A percentile compares a stretch with the other conserved stretches of the same genome.
These are phyloP conservation scores for Phalacrocorax carbo DNA, from an alignment of 2,113 vertebrate species.

Conservation along the genomic window DNA sequence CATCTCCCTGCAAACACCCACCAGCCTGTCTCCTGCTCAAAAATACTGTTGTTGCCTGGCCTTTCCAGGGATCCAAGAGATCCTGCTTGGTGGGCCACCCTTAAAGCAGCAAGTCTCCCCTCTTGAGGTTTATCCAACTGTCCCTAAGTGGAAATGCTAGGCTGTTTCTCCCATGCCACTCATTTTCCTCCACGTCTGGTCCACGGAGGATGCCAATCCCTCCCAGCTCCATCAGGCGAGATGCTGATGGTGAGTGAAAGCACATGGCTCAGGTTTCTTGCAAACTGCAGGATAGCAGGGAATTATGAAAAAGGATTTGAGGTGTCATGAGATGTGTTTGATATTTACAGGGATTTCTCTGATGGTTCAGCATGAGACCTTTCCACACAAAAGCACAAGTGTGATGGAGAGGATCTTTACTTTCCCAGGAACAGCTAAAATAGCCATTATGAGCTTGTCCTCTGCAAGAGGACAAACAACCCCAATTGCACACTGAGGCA, in stretches of 20 bases:
- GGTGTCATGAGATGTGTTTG: neutral
- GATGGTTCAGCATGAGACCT: neutral
- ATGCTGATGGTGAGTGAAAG: neutral
- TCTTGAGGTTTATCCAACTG: neutral
- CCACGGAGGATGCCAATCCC: neutral
- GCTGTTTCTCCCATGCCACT: neutral
- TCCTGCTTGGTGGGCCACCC: neutral
- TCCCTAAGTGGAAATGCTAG: neutral
- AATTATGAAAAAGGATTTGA: neutral
- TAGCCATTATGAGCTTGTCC: neutral
- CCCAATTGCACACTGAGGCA: neutral
- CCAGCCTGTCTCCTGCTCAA: neutral
- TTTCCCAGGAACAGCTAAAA: neutral
- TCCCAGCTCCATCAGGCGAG: neutral
- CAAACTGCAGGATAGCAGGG: neutral
- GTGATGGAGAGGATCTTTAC: neutral
- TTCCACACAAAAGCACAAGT: neutral
- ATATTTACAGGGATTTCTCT: neutral
- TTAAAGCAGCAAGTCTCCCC: neutral
- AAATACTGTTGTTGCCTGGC: neutral
- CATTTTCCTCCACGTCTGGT: neutral
- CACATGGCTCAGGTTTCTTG: neutral
- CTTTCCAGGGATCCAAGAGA: neutral
- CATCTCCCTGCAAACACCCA: neutral
- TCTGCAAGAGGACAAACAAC: neutral